Percentiles rank a stretch among this genome's conserved stretches.
Conservation (phyloP, 2,888 invertebrate species). For the Tiliacea aurago region DNA sequence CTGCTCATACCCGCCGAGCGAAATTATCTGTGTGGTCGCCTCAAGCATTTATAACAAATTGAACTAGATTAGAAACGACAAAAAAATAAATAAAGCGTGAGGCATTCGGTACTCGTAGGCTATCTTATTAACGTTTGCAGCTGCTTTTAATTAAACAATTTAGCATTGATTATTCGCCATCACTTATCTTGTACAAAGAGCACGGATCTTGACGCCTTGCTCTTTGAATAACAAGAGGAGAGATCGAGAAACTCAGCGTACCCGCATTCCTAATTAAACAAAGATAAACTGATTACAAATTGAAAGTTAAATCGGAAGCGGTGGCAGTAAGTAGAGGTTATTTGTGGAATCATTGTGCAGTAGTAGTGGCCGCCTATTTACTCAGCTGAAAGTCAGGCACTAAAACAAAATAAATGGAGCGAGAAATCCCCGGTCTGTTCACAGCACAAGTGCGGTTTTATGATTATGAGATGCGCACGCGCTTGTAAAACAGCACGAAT, state of each 20-base stretch:
- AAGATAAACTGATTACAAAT: constrained; percentile 64
- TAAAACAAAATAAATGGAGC: constrained; percentile 81
- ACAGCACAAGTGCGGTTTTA: constrained; percentile 79
- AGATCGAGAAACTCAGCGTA: constrained; percentile 47
- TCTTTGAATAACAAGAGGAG: constrained; percentile 62
- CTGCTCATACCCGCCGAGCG: constrained; percentile 84
- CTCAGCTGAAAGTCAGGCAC: constrained; percentile 77
- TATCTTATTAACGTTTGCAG: constrained; percentile 50
- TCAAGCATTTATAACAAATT: constrained; percentile 8
- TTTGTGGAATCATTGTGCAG: constrained; percentile 66
- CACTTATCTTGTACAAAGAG: constrained; percentile 57
- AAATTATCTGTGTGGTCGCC: constrained; percentile 42
- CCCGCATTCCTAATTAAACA: constrained; percentile 57
- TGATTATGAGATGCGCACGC: constrained; percentile 81
- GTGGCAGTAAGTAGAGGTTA: constrained; percentile 61
- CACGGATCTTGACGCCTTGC: constrained; percentile 53
- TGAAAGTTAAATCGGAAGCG: constrained; percentile 61
- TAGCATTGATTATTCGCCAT: constrained; percentile 58
- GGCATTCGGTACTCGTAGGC: constrained; percentile 1
- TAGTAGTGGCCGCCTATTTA: constrained; percentile 72
- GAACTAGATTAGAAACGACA: constrained; percentile 42
- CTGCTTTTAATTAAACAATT: constrained; percentile 58
- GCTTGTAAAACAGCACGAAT: constrained; percentile 73
- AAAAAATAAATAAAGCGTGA: constrained; percentile 25
- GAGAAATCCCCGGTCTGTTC: constrained; percentile 77